These are phyloP conservation scores for Oasisia sp. DNA, from an alignment of 2,888 invertebrate species.

Conservation along the genomic window DNA sequence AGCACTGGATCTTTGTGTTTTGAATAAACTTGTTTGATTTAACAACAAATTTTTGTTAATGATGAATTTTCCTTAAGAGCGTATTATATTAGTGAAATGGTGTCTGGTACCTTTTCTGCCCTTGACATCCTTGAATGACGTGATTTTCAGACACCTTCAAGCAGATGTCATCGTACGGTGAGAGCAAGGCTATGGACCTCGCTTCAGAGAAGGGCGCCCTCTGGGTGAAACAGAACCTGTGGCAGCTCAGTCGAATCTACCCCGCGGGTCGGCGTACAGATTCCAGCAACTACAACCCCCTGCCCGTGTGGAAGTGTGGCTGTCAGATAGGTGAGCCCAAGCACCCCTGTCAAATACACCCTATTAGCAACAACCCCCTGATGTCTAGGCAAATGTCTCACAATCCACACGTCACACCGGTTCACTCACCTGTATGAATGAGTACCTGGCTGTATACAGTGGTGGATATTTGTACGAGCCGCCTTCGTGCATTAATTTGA, in stretches of 20 bases:
- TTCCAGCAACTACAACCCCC: conserved; percentile 72
- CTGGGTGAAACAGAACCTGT: conserved; percentile 59
- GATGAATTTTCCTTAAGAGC: too few species aligned
- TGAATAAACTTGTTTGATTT: too few species aligned
- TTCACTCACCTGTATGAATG: too few species aligned
- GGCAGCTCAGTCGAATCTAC: conserved; percentile 68
- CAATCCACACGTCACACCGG: too few species aligned
- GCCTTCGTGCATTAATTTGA: too few species aligned
- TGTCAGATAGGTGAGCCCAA: conserved; percentile 68
- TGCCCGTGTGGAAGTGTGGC: conserved; percentile 70
- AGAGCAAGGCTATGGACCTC: conserved; percentile 67
- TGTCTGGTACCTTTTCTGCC: background rate
- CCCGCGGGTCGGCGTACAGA: conserved; percentile 70
- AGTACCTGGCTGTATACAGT: too few species aligned
- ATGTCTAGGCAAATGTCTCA: too few species aligned
- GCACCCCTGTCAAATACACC: conserved; percentile 45
- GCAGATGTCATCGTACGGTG: conserved; percentile 69
- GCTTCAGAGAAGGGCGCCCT: conserved; percentile 22
- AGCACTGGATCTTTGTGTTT: too few species aligned
- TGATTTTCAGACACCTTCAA: conserved; percentile 38
- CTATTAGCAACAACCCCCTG: background rate
- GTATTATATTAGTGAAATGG: background rate
- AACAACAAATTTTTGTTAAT: too few species aligned
- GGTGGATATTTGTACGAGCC: too few species aligned
- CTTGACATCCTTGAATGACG: background rate